Percentiles rank a stretch among this genome's conserved stretches.
Conservation (phyloP, 53 echinoderm and acorn worm genomes). For the Holothuria scabra region DNA sequence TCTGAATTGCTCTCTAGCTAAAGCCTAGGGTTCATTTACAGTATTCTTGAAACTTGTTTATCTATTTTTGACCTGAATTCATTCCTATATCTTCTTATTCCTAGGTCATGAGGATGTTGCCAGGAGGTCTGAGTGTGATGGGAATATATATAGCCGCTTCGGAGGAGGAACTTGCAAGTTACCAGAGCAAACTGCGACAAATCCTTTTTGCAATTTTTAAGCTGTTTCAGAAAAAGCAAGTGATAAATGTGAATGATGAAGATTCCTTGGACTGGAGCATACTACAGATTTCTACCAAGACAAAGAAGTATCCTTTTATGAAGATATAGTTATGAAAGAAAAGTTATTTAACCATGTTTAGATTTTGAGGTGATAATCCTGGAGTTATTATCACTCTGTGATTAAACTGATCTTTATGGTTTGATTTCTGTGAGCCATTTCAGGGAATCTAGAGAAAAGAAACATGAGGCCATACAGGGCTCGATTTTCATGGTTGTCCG, state of each 20-base stretch:
- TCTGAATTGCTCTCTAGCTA: too few relatives aligned
- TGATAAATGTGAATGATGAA: conserved; percentile 35
- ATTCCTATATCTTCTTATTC: background rate
- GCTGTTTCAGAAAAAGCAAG: conserved; percentile 67
- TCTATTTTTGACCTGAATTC: too few relatives aligned
- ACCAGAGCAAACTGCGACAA: conserved; percentile 79
- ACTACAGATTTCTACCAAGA: conserved; percentile 76
- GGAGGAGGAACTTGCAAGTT: conserved; percentile 58
- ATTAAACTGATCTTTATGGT: too few relatives aligned
- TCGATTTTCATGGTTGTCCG: too few relatives aligned
- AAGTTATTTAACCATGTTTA: too few relatives aligned
- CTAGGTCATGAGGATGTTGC: conserved; percentile 93
- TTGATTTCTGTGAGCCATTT: too few relatives aligned
- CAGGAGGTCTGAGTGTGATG: conserved; percentile 83
- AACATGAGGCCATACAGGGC: too few relatives aligned
- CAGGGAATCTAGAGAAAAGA: too few relatives aligned
- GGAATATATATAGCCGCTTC: conserved; percentile 74
- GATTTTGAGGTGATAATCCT: too few relatives aligned
- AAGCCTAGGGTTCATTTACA: too few relatives aligned
- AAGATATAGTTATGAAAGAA: background rate
- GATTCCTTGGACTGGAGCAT: conserved; percentile 72
- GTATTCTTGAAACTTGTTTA: too few relatives aligned
- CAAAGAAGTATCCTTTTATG: conserved; percentile 91
- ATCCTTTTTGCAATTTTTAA: conserved; percentile 86
- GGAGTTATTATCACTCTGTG: too few relatives aligned